Evolutionary conservation across 2,888 invertebrate genomes (phyloP).

Genomic region (Gastracanthus pulcherrimus): DNA sequence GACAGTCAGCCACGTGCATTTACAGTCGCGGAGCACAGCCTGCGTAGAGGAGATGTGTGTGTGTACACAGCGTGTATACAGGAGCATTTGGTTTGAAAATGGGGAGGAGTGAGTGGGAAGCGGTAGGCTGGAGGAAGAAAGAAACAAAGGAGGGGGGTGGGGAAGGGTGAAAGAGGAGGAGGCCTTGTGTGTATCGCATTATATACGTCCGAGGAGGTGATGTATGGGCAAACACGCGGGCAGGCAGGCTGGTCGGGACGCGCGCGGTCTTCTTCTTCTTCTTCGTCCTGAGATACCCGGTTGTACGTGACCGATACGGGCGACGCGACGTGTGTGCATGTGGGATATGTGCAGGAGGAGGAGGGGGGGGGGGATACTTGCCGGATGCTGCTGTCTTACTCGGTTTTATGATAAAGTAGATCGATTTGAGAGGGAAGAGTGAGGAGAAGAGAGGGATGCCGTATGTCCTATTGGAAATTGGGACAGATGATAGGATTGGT

Average conservation of each 20-base stretch:
- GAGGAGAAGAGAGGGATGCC: too few species aligned
- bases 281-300: slow-evolving; percentile 67
- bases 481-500: too few species aligned
- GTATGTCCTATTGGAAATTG: too few species aligned
- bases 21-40: slow-evolving; percentile 49
- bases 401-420: too few species aligned
- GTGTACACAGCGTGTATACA: slow-evolving; percentile 40
- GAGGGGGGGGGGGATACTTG: too few species aligned
- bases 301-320: slow-evolving; percentile 75
- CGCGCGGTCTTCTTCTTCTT: not conserved
- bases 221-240: slow-evolving; percentile 67
- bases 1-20: slow-evolving; percentile 55
- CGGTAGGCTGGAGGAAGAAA: slow-evolving; percentile 16
- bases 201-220: slow-evolving; percentile 42
- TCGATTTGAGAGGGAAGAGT: too few species aligned
- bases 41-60: too few species aligned
- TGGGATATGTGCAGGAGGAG: too few species aligned
- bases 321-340: slow-evolving; percentile 25
- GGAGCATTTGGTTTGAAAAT: slow-evolving; percentile 10
- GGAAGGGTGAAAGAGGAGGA: not conserved
- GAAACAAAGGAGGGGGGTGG: slow-evolving; percentile 8
- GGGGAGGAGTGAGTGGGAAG: too few species aligned
- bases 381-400: too few species aligned
- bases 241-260: too few species aligned
- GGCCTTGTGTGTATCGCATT: slow-evolving; percentile 60